Evolutionary conservation across 2,113 vertebrate species (phyloP).

Genomic region (Hemibagrus wyckioides): DNA sequence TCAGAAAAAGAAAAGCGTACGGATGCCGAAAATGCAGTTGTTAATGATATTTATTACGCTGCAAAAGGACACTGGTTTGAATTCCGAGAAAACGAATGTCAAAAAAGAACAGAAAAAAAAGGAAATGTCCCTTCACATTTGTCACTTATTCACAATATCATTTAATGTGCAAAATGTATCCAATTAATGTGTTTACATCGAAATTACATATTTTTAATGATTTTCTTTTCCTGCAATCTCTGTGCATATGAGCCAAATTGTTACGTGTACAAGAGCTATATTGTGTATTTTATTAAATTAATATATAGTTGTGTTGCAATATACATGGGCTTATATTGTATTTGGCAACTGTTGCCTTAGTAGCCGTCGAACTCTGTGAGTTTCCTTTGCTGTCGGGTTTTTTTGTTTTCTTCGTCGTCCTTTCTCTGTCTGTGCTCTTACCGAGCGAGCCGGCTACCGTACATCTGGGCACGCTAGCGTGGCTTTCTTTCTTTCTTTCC

Average conservation of each 20-base stretch:
- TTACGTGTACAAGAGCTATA: constrained; percentile 99
- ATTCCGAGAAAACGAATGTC: constrained; percentile 69
- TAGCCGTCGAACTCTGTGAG: constrained; percentile 99
- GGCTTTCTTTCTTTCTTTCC: not conserved
- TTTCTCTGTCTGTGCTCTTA: constrained; percentile 75
- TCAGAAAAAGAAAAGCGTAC: constrained; percentile 61
- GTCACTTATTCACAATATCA: constrained; percentile 88
- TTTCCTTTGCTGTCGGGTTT: constrained; percentile 87
- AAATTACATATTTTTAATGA: constrained; percentile 99
- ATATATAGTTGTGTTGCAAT: constrained; percentile 99
- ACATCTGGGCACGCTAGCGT: constrained; percentile 84
- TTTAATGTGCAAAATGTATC: constrained; percentile 99
- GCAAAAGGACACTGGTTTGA: constrained; percentile 91
- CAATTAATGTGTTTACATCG: constrained; percentile 99
- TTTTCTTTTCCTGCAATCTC: constrained; percentile 91
- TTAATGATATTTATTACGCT: constrained; percentile 66
- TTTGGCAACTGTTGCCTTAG: constrained; percentile 99
- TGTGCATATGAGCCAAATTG: constrained; percentile 99
- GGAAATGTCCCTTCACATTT: constrained; percentile 88
- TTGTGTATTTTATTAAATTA: constrained; percentile 99
- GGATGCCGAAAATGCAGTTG: constrained; percentile 56
- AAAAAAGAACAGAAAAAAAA: constrained; percentile 75
- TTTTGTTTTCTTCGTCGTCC: constrained; percentile 60
- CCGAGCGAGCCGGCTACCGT: constrained; percentile 84
- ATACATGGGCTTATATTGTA: constrained; percentile 99